A percentile compares a stretch with the other conserved stretches of the same genome.
phyloP scores from a whole-genome alignment of 2,113 vertebrate genomes.

The Nothobranchius furzeri region DNA sequence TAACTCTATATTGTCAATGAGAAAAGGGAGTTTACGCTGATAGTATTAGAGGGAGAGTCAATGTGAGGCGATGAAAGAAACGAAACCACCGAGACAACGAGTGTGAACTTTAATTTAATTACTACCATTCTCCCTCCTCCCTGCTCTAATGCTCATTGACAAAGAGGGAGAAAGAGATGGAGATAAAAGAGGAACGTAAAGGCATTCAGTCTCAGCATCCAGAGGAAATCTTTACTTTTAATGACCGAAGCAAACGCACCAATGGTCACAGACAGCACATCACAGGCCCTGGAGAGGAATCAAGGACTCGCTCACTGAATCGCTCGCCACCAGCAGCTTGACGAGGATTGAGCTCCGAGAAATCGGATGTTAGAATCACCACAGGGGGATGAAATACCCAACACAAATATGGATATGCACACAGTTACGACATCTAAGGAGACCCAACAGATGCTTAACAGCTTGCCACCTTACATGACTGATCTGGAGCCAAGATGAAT shows the following conservation, averaged over 20 bases:
- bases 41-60: conserved; percentile 3
- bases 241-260: conserved; percentile 12
- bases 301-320: conserved; percentile 47
- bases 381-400: not conserved
- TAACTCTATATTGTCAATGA: too few species aligned
- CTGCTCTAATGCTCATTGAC: conserved; percentile 23
- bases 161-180: conserved; percentile 1
- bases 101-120: conserved; percentile 37
- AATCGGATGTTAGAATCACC: conserved; percentile 27
- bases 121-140: conserved; percentile 13
- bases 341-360: conserved; percentile 45
- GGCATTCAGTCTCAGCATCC: not conserved
- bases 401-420: conserved; percentile 16
- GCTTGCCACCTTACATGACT: conserved; percentile 6
- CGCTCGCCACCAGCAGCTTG: conserved; percentile 26
- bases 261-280: conserved; percentile 48
- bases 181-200: conserved; percentile 6
- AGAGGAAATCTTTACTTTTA: conserved; percentile 15
- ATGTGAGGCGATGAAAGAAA: conserved; percentile 20
- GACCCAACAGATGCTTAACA: conserved; percentile 1
- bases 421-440: not conserved
- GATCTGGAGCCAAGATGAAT: not conserved
- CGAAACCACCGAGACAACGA: conserved; percentile 19
- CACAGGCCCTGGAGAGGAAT: conserved; percentile 35
- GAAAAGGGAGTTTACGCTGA: not conserved